Base-by-base conservation (phyloP, 2,113 vertebrate genomes). In the Odontesthes bonariensis region DNA sequence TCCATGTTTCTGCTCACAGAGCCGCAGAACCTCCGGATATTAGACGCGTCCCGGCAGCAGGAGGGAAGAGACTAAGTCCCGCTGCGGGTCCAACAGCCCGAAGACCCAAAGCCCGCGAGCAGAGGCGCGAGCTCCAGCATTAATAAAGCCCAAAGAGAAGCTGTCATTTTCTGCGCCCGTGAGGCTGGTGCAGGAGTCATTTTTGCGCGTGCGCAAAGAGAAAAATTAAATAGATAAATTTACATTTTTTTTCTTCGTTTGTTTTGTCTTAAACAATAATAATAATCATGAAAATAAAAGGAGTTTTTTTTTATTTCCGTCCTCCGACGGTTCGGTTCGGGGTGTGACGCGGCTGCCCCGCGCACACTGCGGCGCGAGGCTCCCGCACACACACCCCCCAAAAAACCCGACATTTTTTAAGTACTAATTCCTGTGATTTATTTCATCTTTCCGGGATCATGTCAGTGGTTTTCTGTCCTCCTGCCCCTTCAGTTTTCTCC, bases 351-450 rank as follows among this genome's bases (percentile, higher is more conserved):
- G 0, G 58, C 27, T 8, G 47, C 20, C 23, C 58, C 65, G 59
- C 22, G 63, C 64, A 42, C 77, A 67, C 83, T 88, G 86, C 83
- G 77, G 81, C 69, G 84, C 8, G 47, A 59, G 52, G 49, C 9
- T 23, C 27, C 69, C 58, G 5, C 35, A 17, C 23, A 8, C 8
- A 8, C 4, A 4, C 52, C 32, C 4, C 4, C 52, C 32, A 3
- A 33, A 33, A 14, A 4, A 2, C 23, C 6, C 9, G n/a, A 27
- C 11, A n/a, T 11, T 13, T 23, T 12, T 19, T 19, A 31, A 35
- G 8, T 20, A 8, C 2, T 53, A 1, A 20, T 56, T 61, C 6
- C 33, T 27, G 8, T 0, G 5, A 33, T 12, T 22, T 60, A n/a
- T 35, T 38, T 69, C 32, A 56, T 32, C n/a, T 56, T 44, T 56